Base-by-base conservation (phyloP, 2,113 vertebrate species). In the Chaenocephalus aceratus region DNA sequence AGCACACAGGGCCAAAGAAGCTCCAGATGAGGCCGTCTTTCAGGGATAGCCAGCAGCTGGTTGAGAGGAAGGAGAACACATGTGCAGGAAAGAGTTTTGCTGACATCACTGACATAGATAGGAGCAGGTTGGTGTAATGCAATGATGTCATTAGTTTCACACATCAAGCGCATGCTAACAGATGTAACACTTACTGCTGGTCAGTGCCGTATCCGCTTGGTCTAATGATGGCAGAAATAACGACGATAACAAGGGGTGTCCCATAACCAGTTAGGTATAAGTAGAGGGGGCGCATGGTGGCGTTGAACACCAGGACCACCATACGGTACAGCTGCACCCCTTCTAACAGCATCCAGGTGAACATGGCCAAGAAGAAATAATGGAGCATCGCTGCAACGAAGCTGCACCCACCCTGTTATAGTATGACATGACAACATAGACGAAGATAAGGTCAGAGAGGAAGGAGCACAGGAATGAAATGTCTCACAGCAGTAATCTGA, bases 291-390 rank as follows among this genome's bases (percentile, higher is more conserved):
- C 89, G 79, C 4, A 96, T 93, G 41, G 85, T 94, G 75, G 96
- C 94, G 4, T 95, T 93, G 92, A 98, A 98, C 67, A 98, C 96
- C 26, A 91, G 91, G 49, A 98, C 96, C 67, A 98, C 95, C 74
- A 98, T 96, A 5, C 96, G 91, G 89, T 97, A 98, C 72, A 98
- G 96, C 90, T 97, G 96, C 57, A 96, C 81, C 0, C 96, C 97
- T 79, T 97, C 97, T 9, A 98, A 92, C 64, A 94, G 90, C 97
- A 97, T 97, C 96, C 97, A 97, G 87, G 91, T 93, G 86, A 97
- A 97, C 41, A 96, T 94, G 0, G 93, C 94, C 89, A 98, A 75
- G 91, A 97, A 97, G 89, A 94, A 96, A 83, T 94, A 94, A 77
- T 98, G 97, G 41, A 98, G 94, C 79, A 96, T 68, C 0, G 80